These are phyloP conservation scores for Drosophila persimilis DNA, from an alignment of 1,140 invertebrate species.

Conservation along the genomic window DNA sequence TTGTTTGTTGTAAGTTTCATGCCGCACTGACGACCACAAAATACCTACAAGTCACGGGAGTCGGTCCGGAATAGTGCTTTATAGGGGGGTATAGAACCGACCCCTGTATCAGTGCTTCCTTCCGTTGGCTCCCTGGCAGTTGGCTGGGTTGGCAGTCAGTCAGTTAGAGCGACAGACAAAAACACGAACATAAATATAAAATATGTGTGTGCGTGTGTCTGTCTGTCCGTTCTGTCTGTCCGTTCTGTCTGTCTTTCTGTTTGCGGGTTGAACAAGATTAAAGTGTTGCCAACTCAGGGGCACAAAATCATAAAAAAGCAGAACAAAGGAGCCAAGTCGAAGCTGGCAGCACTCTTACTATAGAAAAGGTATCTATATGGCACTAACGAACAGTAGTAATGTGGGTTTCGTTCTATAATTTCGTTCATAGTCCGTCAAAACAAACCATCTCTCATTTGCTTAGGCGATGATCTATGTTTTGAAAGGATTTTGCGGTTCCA, in stretches of 20 bases:
- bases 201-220: constrained; percentile 45
- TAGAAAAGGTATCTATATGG: background rate
- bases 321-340: background rate
- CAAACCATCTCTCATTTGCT: no score
- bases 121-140: constrained; percentile 13
- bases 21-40: constrained; percentile 66
- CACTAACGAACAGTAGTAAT: no score
- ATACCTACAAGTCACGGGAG: constrained; percentile 66
- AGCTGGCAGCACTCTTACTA: constrained; percentile 17
- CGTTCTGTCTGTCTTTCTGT: constrained; percentile 22
- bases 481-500: no score
- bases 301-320: constrained; percentile 44
- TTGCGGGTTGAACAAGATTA: constrained; percentile 68
- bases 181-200: constrained; percentile 76
- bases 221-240: constrained; percentile 8
- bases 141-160: constrained; percentile 27
- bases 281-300: constrained; percentile 57
- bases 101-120: background rate
- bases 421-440: background rate
- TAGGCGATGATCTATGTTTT: no score
- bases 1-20: constrained; percentile 62
- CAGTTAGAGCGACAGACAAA: constrained; percentile 50
- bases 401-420: background rate
- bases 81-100: background rate
- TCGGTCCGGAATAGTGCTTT: background rate